Percentiles rank a stretch among this genome's conserved stretches.
Conservation (phyloP, 2,888 invertebrate species). For the Lumbricus terrestris region DNA sequence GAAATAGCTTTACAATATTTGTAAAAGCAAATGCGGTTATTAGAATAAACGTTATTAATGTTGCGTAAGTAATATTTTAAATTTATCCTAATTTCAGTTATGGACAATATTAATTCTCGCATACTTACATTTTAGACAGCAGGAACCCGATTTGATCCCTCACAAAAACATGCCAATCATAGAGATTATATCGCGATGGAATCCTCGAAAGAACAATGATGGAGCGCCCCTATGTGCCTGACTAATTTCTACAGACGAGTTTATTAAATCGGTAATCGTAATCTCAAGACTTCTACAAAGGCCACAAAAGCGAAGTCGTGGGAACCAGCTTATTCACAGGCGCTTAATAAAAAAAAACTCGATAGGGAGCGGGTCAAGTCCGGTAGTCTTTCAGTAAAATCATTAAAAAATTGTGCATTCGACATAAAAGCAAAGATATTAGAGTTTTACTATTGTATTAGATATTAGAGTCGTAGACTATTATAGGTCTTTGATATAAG, state of each 20-base stretch:
- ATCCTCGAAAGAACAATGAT: not conserved
- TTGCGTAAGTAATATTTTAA: not conserved
- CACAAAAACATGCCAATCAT: slow-evolving; percentile 3
- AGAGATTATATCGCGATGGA: not conserved
- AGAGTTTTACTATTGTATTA: no score
- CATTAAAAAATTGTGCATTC: not conserved
- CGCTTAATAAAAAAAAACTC: no score
- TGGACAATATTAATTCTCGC: not conserved
- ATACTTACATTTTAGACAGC: not conserved
- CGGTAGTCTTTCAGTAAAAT: not conserved
- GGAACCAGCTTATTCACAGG: no score
- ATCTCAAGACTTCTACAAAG: no score
- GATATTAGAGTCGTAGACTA: no score
- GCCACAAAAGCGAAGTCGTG: no score
- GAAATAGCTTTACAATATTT: not conserved
- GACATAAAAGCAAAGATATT: not conserved
- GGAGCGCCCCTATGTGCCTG: not conserved
- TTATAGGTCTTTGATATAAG: no score
- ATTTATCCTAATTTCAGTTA: not conserved
- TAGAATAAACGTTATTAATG: not conserved
- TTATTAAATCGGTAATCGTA: not conserved
- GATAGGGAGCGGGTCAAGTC: no score
- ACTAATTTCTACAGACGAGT: not conserved
- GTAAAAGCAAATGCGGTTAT: not conserved
- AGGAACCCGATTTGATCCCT: not conserved